These are phyloP conservation scores for Thunnus thynnus DNA, from an alignment of 2,113 vertebrate genomes.

Conservation along the genomic window DNA sequence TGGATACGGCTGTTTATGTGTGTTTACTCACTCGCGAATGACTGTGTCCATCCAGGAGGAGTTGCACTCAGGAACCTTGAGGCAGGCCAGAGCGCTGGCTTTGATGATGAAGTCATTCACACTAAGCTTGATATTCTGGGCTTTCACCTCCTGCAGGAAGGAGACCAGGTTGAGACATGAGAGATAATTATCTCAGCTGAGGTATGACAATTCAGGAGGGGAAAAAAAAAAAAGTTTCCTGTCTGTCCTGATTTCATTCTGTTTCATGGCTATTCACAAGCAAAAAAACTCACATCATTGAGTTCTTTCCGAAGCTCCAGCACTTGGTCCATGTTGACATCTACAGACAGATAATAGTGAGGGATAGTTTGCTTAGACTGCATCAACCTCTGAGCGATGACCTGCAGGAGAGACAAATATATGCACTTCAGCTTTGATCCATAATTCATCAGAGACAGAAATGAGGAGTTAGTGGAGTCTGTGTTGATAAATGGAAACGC, in stretches of 20 bases:
- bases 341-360: slow-evolving; percentile 98
- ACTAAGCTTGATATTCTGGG: slow-evolving; percentile 93
- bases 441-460: slow-evolving; percentile 21
- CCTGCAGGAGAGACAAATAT: slow-evolving; percentile 81
- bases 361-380: slow-evolving; percentile 99
- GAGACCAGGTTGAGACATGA: not conserved
- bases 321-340: slow-evolving; percentile 95
- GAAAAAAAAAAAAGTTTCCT: not conserved
- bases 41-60: slow-evolving; percentile 98
- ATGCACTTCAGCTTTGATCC: slow-evolving; percentile 46
- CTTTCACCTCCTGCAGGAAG: slow-evolving; percentile 89
- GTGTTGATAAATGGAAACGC: slow-evolving; percentile 32
- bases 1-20: not conserved
- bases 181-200: slow-evolving; percentile 11
- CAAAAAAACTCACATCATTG: slow-evolving; percentile 87
- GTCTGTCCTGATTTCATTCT: not conserved
- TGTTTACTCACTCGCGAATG: slow-evolving; percentile 94
- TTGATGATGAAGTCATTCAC: slow-evolving; percentile 99
- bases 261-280: not conserved
- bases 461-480: slow-evolving; percentile 15
- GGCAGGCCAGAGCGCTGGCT: slow-evolving; percentile 94
- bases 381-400: slow-evolving; percentile 97
- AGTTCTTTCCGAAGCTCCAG: slow-evolving; percentile 94
- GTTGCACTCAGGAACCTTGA: slow-evolving; percentile 98
- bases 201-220: too few relatives aligned